Evolutionary conservation across 2,113 vertebrate species (phyloP), one percentile per base, ranked within the genome.

Genomic region (Burhinus oedicnemus): DNA sequence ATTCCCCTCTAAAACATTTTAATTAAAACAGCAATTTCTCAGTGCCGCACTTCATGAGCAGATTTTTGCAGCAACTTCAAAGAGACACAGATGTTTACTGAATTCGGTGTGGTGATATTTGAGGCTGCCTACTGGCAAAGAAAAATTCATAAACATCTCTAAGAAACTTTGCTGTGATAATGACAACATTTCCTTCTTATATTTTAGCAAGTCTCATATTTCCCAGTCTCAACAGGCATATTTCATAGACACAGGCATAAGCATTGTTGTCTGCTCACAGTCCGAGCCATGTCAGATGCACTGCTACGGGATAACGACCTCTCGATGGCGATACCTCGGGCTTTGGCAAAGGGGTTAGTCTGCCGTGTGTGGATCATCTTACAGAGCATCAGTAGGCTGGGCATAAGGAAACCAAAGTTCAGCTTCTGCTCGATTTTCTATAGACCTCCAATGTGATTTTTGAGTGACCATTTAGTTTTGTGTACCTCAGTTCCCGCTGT

Each of bases 201-300:
- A 51, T 86, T 79, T 97, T 94, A 94, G 79, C 87, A 95, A 96
- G 94, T 77, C 79, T 94, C 96, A 94, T 93, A 89, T 74, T 94
- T 94, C 65, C 86, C 65, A 22, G 1, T 74, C 95, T 97, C 15
- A 36, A 55, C 54, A 87, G 79, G 34, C 32, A 10, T 12, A 51
- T 87, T 60, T 79, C 65, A 47, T 2, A 75, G 86, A 75, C 55
- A 38, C 29, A 27, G 78, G 51, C 55, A 15, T 18, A 44, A 36
- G 91, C 65, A 8, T 47, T 10, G 5, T 72, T 89, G 64, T 30
- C 82, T 25, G 1, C 65, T 75, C 49, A n/a, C 51, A 83, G 52
- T 32, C 87, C 30, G 83, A 80, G 76, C 45, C 57, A 7, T 1
- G 19, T 11, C 57, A 34, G 65, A 52, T 34, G 87, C 17, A 38